Evolutionary conservation across 2,113 vertebrate genomes (phyloP), one percentile per base, ranked within the genome.

Genomic region (Taxidea taxus): DNA sequence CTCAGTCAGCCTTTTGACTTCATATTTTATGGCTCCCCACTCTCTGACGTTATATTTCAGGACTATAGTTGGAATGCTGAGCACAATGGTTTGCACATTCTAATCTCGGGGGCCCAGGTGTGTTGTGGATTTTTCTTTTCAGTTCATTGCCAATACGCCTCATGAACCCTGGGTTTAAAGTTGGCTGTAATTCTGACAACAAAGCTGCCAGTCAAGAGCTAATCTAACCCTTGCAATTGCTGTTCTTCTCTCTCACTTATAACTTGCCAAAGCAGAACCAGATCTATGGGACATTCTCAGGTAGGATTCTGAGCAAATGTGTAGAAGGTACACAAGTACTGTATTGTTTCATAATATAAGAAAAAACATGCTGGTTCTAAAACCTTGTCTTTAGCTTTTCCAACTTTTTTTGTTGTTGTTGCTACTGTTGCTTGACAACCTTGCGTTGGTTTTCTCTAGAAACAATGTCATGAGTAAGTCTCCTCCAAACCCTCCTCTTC

Each of bases 1-100:
- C 6, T 94, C 90, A 90, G 95, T 80, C 82, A 98, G 97, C 58
- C 78, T 98, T 97, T 92, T 94, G 91, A 96, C 51, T 97, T 97
- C 93, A 68, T 0, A 2, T 95, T 94, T 97, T 96, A 84, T 62
- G 90, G 66, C 87, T 98, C 72, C 83, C 51, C 54, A 75, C 95
- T 97, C 68, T 81, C 78, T 96, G 90, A 98, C 62, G 72, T 97
- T 97, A 93, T 80, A 96, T 91, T 97, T 94, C 58, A 95, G 87
- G 95, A 96, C 81, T 27, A 2, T 39, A 85, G 42, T 54, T 86
- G 64, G 72, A 87, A 78, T 72, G 47, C 70, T 72, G 37, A 95
- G 75, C 47, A 95, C n/a, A 95, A 68, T 62, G 37, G 34, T 47
- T 97, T 94, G 74, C 64, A 25, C 89, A 47, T 97, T 95, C 75